A percentile compares a stretch with the other conserved stretches of the same genome.
phyloP scores from a whole-genome alignment of 2,113 vertebrate species.

The Dascyllus trimaculatus region DNA sequence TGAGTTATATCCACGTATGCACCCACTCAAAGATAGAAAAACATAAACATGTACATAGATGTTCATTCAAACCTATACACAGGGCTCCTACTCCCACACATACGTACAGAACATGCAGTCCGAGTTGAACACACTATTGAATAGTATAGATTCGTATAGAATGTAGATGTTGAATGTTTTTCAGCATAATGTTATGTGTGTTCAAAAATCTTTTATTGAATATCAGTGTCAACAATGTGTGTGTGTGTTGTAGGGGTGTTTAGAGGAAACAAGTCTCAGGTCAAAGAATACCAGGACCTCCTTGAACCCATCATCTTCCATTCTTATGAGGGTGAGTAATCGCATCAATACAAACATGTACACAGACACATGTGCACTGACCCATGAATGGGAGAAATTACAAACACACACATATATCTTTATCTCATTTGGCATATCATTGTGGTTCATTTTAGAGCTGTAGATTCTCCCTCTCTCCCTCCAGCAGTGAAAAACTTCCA shows the following conservation, averaged over 20 bases:
- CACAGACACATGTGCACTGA: not conserved
- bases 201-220: too few relatives aligned
- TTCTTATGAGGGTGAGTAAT: slow-evolving; percentile 89
- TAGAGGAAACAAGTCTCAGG: slow-evolving; percentile 91
- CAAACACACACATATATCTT: not conserved
- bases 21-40: too few relatives aligned
- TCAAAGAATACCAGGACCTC: slow-evolving; percentile 93
- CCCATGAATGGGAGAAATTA: not conserved
- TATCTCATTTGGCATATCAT: not conserved
- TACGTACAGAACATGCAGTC: too few relatives aligned
- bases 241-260: slow-evolving; percentile 89
- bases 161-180: too few relatives aligned
- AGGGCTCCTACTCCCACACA: too few relatives aligned
- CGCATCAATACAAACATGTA: not conserved
- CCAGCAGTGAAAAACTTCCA: slow-evolving; percentile 31
- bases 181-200: too few relatives aligned
- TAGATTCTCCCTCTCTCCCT: slow-evolving; percentile 7
- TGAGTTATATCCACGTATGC: too few relatives aligned
- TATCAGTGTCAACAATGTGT: not conserved
- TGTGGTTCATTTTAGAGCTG: slow-evolving; percentile 10
- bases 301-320: slow-evolving; percentile 92
- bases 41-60: too few relatives aligned
- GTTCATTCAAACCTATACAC: too few relatives aligned
- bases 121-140: too few relatives aligned
- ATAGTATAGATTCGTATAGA: too few relatives aligned